phyloP scores from a whole-genome alignment of 2,888 invertebrate genomes.

The Graphium colonna region DNA sequence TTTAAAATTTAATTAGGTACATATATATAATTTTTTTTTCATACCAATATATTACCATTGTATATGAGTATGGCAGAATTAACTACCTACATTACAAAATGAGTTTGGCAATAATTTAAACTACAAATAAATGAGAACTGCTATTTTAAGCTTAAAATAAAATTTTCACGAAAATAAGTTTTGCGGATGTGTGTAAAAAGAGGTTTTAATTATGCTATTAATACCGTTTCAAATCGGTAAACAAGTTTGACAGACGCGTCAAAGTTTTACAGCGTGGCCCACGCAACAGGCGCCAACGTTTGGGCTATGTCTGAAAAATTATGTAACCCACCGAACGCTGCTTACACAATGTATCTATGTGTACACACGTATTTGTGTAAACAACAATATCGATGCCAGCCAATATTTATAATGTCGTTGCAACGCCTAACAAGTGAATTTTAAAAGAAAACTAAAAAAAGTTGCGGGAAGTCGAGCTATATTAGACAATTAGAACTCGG shows the following conservation, averaged over 20 bases:
- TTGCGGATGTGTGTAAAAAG: slow-evolving; percentile 11
- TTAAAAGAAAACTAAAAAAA: too few relatives aligned
- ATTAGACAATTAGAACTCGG: too few relatives aligned
- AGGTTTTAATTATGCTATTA: slow-evolving; percentile 36
- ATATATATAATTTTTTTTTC: too few relatives aligned
- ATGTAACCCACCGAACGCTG: slow-evolving; percentile 15
- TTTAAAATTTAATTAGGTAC: too few relatives aligned
- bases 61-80: too few relatives aligned
- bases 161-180: neutral
- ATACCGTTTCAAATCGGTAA: slow-evolving; percentile 59
- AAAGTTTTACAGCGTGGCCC: slow-evolving; percentile 33
- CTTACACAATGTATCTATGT: slow-evolving; percentile 7
- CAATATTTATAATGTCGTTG: too few relatives aligned
- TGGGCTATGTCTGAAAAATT: slow-evolving; percentile 16
- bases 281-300: slow-evolving; percentile 24
- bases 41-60: too few relatives aligned
- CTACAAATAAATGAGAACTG: too few relatives aligned
- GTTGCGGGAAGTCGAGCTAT: too few relatives aligned
- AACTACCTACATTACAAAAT: too few relatives aligned
- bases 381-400: slow-evolving; percentile 5
- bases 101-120: too few relatives aligned
- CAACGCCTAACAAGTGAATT: too few relatives aligned
- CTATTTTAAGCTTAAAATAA: neutral
- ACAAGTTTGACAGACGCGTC: slow-evolving; percentile 64
- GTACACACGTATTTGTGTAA: slow-evolving; percentile 2